These are phyloP conservation scores for Balearica regulorum DNA, from an alignment of 2,797 vertebrate genomes.

Conservation along the genomic window DNA sequence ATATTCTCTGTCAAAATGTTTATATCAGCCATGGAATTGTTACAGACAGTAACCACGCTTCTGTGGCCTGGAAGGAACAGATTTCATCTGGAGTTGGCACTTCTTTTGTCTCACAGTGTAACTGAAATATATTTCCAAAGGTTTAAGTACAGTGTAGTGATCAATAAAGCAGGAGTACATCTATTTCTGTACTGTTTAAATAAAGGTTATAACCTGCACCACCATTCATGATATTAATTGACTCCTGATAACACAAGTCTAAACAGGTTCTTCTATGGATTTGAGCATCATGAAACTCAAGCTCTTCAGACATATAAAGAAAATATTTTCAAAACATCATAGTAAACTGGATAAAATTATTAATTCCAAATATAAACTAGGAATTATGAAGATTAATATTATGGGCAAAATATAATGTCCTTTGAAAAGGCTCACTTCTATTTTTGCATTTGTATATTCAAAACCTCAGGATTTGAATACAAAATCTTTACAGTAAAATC, in stretches of 20 bases:
- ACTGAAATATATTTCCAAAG: background rate
- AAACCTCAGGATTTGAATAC: background rate
- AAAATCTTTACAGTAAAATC: background rate
- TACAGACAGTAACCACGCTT: constrained; percentile 38
- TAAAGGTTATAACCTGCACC: background rate
- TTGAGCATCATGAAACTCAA: background rate
- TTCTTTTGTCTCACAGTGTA: background rate
- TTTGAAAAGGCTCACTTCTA: background rate
- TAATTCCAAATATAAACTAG: background rate
- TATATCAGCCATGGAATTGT: constrained; percentile 33
- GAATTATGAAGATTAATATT: background rate
- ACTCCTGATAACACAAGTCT: background rate
- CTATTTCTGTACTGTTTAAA: background rate
- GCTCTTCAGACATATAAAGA: background rate
- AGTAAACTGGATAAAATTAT: background rate
- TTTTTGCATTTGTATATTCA: background rate
- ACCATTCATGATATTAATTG: background rate
- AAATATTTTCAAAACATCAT: background rate
- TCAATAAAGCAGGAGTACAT: background rate
- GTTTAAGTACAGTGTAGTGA: background rate
- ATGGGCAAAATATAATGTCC: background rate
- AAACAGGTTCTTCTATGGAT: background rate
- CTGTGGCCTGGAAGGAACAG: background rate
- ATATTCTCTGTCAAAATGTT: constrained; percentile 71
- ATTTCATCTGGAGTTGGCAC: background rate